phyloP scores from a whole-genome alignment of 53 echinoderm and acorn worm genomes.

The Actinopyga echinites region DNA sequence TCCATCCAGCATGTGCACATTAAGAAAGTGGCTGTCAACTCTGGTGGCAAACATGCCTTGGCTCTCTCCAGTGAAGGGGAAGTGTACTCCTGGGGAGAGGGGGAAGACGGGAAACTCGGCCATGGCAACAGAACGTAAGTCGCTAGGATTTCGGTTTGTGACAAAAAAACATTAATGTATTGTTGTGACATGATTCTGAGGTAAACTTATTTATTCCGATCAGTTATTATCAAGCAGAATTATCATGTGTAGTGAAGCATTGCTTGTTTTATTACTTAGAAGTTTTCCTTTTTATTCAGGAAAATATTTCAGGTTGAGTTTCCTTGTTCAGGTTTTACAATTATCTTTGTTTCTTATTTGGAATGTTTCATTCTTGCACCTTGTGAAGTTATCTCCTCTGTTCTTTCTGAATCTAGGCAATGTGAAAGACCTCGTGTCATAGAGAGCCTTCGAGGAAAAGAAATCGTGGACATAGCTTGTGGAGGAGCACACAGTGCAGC shows the following conservation, averaged over 20 bases:
- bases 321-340: too few species aligned
- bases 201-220: too few species aligned
- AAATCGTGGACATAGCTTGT: constrained; percentile 83
- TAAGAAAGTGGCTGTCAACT: constrained; percentile 96
- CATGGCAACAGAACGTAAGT: constrained; percentile 98
- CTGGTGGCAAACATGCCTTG: constrained; percentile 93
- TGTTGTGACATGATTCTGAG: too few species aligned
- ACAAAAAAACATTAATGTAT: too few species aligned
- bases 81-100: constrained; percentile 98
- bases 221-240: too few species aligned
- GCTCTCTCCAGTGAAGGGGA: constrained; percentile 95
- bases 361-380: background rate
- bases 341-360: background rate
- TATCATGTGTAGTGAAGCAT: too few species aligned
- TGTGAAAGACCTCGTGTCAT: constrained; percentile 95
- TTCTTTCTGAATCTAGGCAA: constrained; percentile 49
- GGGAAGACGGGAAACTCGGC: constrained; percentile 96
- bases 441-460: constrained; percentile 91
- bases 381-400: too few species aligned
- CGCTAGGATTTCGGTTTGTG: too few species aligned
- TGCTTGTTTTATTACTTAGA: too few species aligned
- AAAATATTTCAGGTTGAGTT: too few species aligned
- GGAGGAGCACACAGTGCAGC: constrained; percentile 98
- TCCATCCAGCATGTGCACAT: constrained; percentile 97
- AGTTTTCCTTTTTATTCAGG: too few species aligned